Conservation (phyloP, 2,113 vertebrate genomes). For the Thinocorus orbignyianus region DNA sequence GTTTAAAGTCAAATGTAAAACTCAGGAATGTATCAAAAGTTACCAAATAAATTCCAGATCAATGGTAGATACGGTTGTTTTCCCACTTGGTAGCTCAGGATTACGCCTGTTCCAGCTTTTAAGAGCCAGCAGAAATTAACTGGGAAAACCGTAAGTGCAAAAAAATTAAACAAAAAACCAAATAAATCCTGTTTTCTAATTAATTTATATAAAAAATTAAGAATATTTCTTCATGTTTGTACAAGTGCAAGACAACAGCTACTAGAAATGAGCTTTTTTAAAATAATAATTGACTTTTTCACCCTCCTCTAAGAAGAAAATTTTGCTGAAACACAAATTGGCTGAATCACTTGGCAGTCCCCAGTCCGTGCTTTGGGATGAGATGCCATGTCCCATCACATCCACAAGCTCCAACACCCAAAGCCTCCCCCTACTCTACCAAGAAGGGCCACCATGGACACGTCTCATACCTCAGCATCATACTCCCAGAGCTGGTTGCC, state of each 20-base stretch:
- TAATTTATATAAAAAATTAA: too few relatives aligned
- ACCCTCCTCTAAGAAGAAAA: too few relatives aligned
- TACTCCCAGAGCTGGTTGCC: constrained; percentile 99
- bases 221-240: rapidly evolving
- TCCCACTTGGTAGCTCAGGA: not conserved
- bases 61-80: rapidly evolving
- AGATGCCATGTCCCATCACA: rapidly evolving
- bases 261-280: not conserved
- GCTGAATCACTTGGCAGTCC: rapidly evolving
- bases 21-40: not conserved
- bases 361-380: rapidly evolving
- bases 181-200: not conserved
- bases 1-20: not conserved
- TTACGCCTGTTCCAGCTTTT: too few relatives aligned
- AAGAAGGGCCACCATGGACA: not conserved
- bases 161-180: not conserved
- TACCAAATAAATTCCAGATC: too few relatives aligned
- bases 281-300: not conserved
- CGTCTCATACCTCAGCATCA: constrained; percentile 88
- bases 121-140: not conserved
- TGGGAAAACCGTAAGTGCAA: not conserved
- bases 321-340: not conserved
- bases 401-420: not conserved
- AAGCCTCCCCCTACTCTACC: rapidly evolving
- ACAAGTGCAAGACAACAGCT: rapidly evolving